Percentiles rank a stretch among this genome's conserved stretches.
Evolutionary conservation across 2,888 invertebrate species (phyloP).

Genomic region (Seira musarum): DNA sequence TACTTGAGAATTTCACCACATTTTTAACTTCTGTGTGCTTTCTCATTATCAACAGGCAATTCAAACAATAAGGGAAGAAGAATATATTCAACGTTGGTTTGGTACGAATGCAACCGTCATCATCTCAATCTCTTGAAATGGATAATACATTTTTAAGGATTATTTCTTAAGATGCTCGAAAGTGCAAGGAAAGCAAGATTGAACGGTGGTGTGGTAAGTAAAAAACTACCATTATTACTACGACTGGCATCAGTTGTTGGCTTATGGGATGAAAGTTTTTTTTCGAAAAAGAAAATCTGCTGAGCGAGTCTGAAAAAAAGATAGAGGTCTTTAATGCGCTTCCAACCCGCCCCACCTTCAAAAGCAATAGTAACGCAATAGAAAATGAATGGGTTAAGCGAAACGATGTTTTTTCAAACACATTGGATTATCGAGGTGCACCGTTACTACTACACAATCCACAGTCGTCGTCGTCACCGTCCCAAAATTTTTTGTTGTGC

Average conservation of each 20-base stretch:
- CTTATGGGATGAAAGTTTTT: conserved; percentile 48
- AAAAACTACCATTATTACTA: conserved; percentile 15
- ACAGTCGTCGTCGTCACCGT: conserved; percentile 1
- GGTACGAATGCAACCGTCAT: conserved; percentile 30
- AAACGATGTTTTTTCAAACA: conserved; percentile 47
- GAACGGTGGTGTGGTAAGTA: too few species aligned
- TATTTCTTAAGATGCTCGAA: conserved; percentile 38
- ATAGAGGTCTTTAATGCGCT: conserved; percentile 60
- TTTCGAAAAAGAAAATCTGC: conserved; percentile 48
- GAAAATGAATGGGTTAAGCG: conserved; percentile 50
- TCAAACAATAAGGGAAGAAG: too few species aligned
- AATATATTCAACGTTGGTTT: too few species aligned
- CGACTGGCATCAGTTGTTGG: conserved; percentile 38
- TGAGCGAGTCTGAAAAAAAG: conserved; percentile 57
- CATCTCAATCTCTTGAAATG: conserved; percentile 51
- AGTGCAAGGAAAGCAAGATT: conserved; percentile 54
- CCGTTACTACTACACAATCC: background rate
- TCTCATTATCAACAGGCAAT: conserved; percentile 49
- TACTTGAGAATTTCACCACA: background rate
- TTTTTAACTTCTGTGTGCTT: conserved; percentile 29
- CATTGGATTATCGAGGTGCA: conserved; percentile 62
- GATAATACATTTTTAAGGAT: conserved; percentile 50
- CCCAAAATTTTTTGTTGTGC: conserved; percentile 46
- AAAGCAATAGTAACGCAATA: conserved; percentile 51
- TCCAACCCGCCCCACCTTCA: conserved; percentile 56